A percentile compares a stretch with the other conserved stretches of the same genome.
phyloP scores from a whole-genome alignment of 2,113 vertebrate genomes.

The Rhea pennata region DNA sequence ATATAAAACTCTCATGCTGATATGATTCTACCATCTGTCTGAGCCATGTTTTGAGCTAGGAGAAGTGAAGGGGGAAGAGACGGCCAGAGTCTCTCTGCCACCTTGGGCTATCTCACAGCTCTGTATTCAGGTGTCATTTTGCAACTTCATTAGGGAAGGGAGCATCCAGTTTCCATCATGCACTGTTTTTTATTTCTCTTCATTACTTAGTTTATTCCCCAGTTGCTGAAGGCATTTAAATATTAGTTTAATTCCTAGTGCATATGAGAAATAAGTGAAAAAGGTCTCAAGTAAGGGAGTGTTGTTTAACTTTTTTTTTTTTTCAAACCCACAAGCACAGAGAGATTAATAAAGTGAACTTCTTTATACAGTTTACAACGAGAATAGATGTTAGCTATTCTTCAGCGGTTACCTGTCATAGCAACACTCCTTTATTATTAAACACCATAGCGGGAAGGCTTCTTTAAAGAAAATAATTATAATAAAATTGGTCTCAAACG shows the following conservation, averaged over 20 bases:
- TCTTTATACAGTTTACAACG: not conserved
- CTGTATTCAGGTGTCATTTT: not conserved
- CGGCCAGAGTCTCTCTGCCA: not conserved
- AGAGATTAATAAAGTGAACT: not conserved
- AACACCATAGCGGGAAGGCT: not conserved
- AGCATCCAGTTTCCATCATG: not conserved
- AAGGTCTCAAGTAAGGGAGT: not conserved
- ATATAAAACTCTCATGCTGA: not conserved
- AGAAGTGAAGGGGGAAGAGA: not conserved
- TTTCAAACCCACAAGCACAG: not conserved
- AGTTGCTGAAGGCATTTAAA: not conserved
- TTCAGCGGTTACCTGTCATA: not conserved
- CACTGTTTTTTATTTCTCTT: not conserved
- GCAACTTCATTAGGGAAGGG: not conserved
- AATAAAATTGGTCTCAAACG: not conserved
- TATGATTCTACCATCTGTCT: not conserved
- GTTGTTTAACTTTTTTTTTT: not conserved
- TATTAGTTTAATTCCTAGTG: not conserved
- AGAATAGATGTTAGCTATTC: not conserved
- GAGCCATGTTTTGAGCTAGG: not conserved
- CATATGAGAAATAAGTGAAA: not conserved
- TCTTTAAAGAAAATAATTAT: not conserved
- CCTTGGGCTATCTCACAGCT: not conserved
- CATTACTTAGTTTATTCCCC: not conserved
- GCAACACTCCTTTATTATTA: not conserved